These are phyloP conservation scores for Periplaneta americana DNA, from an alignment of 1,140 invertebrate genomes.

Conservation along the genomic window DNA sequence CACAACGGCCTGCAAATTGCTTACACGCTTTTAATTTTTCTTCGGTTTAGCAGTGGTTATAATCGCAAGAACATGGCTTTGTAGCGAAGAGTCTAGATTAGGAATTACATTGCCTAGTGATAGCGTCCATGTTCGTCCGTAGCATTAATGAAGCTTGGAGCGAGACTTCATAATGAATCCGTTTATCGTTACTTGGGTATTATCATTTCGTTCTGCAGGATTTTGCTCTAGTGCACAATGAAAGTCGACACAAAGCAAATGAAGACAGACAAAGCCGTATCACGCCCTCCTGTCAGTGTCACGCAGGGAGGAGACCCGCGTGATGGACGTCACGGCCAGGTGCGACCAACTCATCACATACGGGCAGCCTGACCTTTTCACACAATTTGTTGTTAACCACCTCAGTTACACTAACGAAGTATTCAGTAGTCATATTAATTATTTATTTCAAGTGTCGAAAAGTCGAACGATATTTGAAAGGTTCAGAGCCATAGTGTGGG, in stretches of 20 bases:
- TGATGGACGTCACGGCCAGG: background rate
- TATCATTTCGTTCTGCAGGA: background rate
- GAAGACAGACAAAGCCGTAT: background rate
- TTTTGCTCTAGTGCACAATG: background rate
- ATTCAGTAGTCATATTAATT: too few relatives aligned
- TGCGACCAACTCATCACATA: too few relatives aligned
- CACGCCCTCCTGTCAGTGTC: background rate
- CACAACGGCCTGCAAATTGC: background rate
- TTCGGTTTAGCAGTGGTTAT: background rate
- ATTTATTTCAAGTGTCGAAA: too few relatives aligned
- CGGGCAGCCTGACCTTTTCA: too few relatives aligned
- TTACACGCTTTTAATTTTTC: too few relatives aligned
- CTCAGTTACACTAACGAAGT: too few relatives aligned
- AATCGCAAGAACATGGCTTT: background rate
- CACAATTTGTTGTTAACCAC: too few relatives aligned
- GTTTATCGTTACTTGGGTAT: background rate
- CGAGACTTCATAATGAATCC: background rate
- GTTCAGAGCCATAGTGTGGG: too few relatives aligned
- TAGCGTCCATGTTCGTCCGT: background rate
- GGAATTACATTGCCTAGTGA: too few relatives aligned
- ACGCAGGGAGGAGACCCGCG: background rate
- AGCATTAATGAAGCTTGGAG: background rate
- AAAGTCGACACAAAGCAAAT: too few relatives aligned
- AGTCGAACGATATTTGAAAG: too few relatives aligned
- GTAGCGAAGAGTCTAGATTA: too few relatives aligned